Percentiles rank a stretch among this genome's conserved stretches.
Conservation (phyloP, 2,797 vertebrate species). For the Alauda arvensis region DNA sequence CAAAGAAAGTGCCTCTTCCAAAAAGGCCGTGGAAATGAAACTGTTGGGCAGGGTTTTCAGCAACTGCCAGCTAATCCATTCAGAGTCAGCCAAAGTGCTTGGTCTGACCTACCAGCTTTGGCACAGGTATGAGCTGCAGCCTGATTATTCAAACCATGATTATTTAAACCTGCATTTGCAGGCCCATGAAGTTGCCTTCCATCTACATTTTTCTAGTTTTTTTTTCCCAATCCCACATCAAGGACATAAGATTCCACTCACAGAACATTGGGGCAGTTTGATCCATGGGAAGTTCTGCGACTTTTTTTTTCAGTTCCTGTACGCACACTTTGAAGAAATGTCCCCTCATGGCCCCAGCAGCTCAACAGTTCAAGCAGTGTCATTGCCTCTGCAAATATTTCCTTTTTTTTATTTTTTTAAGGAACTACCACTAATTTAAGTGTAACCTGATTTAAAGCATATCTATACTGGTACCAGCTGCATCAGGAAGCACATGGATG, state of each 20-base stretch:
- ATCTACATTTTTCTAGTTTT: not conserved
- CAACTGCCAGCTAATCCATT: constrained; percentile 31
- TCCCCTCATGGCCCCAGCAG: not conserved
- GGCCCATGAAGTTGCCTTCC: not conserved
- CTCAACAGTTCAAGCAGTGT: not conserved
- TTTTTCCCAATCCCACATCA: not conserved
- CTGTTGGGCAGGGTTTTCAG: constrained; percentile 56
- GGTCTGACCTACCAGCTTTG: constrained; percentile 41
- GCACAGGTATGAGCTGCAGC: not conserved
- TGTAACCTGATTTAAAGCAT: not conserved
- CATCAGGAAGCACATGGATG: not conserved
- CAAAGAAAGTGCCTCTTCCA: constrained; percentile 41
- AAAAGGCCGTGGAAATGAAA: constrained; percentile 53
- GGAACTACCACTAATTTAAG: not conserved
- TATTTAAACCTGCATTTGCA: not conserved
- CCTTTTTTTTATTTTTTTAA: not conserved
- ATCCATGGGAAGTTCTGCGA: not conserved
- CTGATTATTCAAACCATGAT: not conserved
- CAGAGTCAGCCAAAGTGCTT: constrained; percentile 34
- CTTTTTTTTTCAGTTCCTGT: not conserved
- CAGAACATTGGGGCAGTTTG: not conserved
- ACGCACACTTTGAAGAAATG: not conserved
- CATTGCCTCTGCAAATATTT: not conserved
- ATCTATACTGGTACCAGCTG: not conserved
- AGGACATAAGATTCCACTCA: not conserved